These are phyloP conservation scores for Phrynocephalus forsythii DNA, from an alignment of 2,797 vertebrate species.

Conservation along the genomic window DNA sequence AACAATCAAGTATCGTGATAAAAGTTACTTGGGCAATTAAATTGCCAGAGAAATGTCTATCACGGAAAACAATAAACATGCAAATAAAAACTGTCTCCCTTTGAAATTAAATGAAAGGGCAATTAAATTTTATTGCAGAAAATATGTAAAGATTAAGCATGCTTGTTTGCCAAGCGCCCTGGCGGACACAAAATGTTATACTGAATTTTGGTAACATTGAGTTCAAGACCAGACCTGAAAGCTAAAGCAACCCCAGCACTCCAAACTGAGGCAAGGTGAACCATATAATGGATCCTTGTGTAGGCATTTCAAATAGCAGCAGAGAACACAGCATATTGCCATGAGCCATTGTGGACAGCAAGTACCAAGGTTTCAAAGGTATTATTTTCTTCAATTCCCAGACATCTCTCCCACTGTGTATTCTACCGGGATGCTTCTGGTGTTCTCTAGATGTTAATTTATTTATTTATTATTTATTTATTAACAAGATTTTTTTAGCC, in stretches of 20 bases:
- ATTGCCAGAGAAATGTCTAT: constrained; percentile 20
- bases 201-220: background rate
- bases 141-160: constrained; percentile 44
- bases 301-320: background rate
- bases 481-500: too few relatives aligned
- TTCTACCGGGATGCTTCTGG: background rate
- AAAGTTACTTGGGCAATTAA: constrained; percentile 38
- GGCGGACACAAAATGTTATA: background rate
- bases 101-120: constrained; percentile 53
- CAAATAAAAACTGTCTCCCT: constrained; percentile 48
- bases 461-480: too few relatives aligned
- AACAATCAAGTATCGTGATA: constrained; percentile 38
- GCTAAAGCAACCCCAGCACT: constrained; percentile 4
- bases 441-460: background rate
- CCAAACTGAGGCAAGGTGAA: background rate
- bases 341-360: background rate
- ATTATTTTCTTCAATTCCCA: background rate
- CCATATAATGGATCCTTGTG: background rate
- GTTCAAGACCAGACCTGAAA: background rate
- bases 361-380: too few relatives aligned
- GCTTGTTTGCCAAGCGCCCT: constrained; percentile 8
- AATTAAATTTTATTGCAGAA: constrained; percentile 33
- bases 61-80: constrained; percentile 35
- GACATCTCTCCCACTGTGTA: background rate
- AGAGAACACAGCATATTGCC: background rate